Evolutionary conservation across 1,140 invertebrate genomes (phyloP).

Genomic region (Goniozus legneri): DNA sequence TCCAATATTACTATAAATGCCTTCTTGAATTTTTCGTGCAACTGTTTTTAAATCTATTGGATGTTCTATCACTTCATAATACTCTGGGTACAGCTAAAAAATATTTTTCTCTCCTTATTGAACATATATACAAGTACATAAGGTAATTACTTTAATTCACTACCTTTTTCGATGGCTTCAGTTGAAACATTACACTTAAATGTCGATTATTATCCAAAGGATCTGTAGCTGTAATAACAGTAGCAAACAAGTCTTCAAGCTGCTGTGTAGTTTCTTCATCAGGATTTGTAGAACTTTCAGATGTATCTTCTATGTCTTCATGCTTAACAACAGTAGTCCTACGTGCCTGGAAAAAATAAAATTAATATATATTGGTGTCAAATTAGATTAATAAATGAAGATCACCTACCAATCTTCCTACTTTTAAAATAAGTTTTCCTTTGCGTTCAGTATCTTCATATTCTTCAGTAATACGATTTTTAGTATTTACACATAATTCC

Average conservation of each 20-base stretch:
- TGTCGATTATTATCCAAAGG: slow-evolving; percentile 75
- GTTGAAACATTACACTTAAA: slow-evolving; percentile 81
- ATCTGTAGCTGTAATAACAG: slow-evolving; percentile 76
- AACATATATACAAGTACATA: too few relatives aligned
- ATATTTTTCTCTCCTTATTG: neutral
- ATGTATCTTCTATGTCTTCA: slow-evolving; percentile 62
- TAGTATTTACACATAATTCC: slow-evolving; percentile 69
- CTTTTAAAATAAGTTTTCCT: slow-evolving; percentile 60
- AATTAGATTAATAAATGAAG: neutral
- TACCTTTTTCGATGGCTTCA: slow-evolving; percentile 82
- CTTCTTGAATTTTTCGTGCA: slow-evolving; percentile 84
- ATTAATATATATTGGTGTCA: slow-evolving; percentile 2
- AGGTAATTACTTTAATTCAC: too few relatives aligned
- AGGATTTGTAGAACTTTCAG: slow-evolving; percentile 67
- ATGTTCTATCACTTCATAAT: slow-evolving; percentile 92
- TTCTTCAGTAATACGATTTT: slow-evolving; percentile 52
- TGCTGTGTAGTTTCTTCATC: slow-evolving; percentile 68
- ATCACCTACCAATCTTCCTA: slow-evolving; percentile 52
- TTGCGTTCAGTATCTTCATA: slow-evolving; percentile 56
- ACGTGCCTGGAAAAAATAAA: slow-evolving; percentile 32
- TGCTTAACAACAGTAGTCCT: slow-evolving; percentile 49
- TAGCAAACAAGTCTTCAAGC: slow-evolving; percentile 78
- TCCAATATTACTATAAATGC: slow-evolving; percentile 68
- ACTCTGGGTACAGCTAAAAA: slow-evolving; percentile 85
- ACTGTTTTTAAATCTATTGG: slow-evolving; percentile 95